Evolutionary conservation across 2,797 vertebrate species (phyloP), one percentile per base, ranked within the genome.

Genomic region (Liparis tanakae): DNA sequence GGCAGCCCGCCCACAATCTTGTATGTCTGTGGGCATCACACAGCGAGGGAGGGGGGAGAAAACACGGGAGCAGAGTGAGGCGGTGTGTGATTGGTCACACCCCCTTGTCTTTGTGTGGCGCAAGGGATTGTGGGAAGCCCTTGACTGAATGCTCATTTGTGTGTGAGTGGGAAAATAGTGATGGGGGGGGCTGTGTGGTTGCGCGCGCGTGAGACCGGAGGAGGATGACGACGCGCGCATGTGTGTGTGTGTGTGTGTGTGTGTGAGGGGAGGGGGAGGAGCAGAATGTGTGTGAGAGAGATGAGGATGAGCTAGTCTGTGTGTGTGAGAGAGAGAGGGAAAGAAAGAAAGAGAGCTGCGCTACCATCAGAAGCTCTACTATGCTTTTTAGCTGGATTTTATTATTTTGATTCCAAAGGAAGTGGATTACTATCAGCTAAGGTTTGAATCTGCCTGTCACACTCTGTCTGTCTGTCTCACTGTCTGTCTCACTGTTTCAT

Each of bases 31-130:
- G 94, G 94, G 95, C 93, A 93, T 94, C 94, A 92, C 89, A 93
- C 94, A 88, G 93, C 85, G 90, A 88, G 89, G 93, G 94, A 94
- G 93, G 92, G 90, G 63, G 20, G 58, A 64, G 67, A 92, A 91
- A 84, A 72, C 78, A 80, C 74, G 88, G 85, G 89, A 88, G 94
- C 91, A 93, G 93, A 93, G 91, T 88, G 92, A 93, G 94, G 94
- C 93, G 87, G 94, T 89, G 81, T 94, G 95, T 96, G 96, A 97
- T 97, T 97, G 96, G 96, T 97, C 96, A 97, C 96, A 96, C 96
- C 96, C 96, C 96, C 95, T 95, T 96, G 95, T 96, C 96, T 97
- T 97, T 97, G 96, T 96, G 95, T 96, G 93, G 91, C 85, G 94
- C 91, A 81, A 91, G 85, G 96, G 88, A 96, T 96, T 96, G 95